Base-by-base conservation (phyloP, 2,888 invertebrate species). In the Cephus rjabovi region DNA sequence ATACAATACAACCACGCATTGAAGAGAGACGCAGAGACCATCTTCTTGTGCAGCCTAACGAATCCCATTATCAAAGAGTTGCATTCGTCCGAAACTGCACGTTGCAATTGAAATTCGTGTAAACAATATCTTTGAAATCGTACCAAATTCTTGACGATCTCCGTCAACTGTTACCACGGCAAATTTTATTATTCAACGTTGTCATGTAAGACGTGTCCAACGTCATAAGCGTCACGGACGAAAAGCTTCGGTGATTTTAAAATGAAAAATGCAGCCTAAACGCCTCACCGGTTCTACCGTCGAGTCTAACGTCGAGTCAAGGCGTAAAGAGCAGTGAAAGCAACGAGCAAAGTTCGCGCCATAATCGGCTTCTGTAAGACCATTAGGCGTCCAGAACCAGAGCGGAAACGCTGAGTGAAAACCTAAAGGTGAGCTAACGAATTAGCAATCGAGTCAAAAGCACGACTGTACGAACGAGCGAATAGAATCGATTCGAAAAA, bases 331-430 rank as follows among this genome's bases (percentile, higher is more conserved):
- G 71, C 71, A 34, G 71, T 71, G 71, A 71, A 71, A 71, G 71
- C 71, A 34, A 30, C 76, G 40, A 40, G 71, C 11, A 71, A 69
- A 56, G 56, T 71, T 76, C 56, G 76, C 34, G 31, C 15, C 40
- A 12, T 33, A 30, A 73, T 30, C 35, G 12, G 71, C 71, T 71
- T 71, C 71, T 71, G 71, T 12, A 71, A 71, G 31, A 31, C 71
- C 12, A 33, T 34, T 71, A 34, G 71, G 11, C 30, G 12, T 71
- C 3, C 15, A 33, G 76, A 79, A 80, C 75, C 76, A 79, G 73
- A 79, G 79, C 79, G 77, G 77, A 80, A 80, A 79, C 77, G 40
- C n/a, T 12, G 37, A 56, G 76, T 76, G 75, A 80, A 80, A 79
- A 80, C 69, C 31, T 71, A 71, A 71, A 31, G 23, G 56, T 23